Conservation (phyloP, 2,888 invertebrate species). For the Cephus spinipes region DNA sequence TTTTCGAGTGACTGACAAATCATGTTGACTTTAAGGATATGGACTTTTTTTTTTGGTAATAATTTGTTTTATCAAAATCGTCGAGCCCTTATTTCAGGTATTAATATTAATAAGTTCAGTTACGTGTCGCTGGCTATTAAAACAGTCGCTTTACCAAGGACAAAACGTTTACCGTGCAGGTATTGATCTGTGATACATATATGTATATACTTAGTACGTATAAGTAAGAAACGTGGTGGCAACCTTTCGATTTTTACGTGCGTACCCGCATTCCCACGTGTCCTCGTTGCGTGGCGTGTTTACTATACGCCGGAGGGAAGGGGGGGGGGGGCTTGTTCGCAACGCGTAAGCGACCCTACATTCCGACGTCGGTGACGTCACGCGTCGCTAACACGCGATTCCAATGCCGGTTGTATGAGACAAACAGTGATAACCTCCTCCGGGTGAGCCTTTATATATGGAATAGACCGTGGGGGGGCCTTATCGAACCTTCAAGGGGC, state of each 20-base stretch:
- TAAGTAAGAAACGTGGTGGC: not conserved
- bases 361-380: slow-evolving; percentile 44
- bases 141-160: not conserved
- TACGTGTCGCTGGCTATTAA: not conserved
- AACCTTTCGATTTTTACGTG: slow-evolving; percentile 10
- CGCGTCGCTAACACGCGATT: slow-evolving; percentile 38
- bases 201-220: not conserved
- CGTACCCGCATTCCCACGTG: slow-evolving; percentile 8
- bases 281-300: slow-evolving; percentile 3
- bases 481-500: not conserved
- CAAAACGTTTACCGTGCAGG: not conserved
- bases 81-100: not conserved
- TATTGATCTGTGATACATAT: not conserved
- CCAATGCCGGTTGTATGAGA: slow-evolving; percentile 21
- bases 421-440: slow-evolving; percentile 27
- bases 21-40: not conserved
- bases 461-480: not conserved
- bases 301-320: not conserved
- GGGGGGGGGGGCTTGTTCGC: slow-evolving; percentile 20
- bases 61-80: not conserved
- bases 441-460: not conserved
- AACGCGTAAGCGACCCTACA: slow-evolving; percentile 46
- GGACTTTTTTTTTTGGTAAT: too few species aligned
- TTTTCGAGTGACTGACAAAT: not conserved
- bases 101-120: not conserved